Conservation (phyloP, 2,888 invertebrate species). For the Gonocerus acuteangulatus region DNA sequence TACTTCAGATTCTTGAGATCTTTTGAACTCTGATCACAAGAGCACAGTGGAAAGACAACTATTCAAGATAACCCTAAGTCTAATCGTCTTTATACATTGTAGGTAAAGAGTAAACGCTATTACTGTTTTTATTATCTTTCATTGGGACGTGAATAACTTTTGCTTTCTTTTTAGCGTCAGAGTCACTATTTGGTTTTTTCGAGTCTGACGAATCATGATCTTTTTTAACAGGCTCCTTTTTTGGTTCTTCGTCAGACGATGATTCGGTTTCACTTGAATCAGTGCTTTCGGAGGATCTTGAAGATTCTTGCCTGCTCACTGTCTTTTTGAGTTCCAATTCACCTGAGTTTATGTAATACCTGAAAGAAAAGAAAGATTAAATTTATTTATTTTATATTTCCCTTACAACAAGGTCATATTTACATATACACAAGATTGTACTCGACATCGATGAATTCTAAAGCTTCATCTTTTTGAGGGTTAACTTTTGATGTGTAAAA, state of each 20-base stretch:
- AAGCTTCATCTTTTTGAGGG: too few relatives aligned
- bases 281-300: background rate
- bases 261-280: slow-evolving; percentile 11
- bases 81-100: too few relatives aligned
- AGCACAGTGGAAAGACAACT: too few relatives aligned
- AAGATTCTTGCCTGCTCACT: background rate
- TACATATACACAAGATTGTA: too few relatives aligned
- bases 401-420: too few relatives aligned
- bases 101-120: background rate
- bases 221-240: slow-evolving; percentile 2
- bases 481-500: too few relatives aligned
- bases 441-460: too few relatives aligned
- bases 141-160: slow-evolving; percentile 15
- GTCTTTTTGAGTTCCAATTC: slow-evolving; percentile 17
- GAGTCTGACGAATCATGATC: slow-evolving; percentile 19
- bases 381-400: too few relatives aligned
- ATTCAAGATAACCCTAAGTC: too few relatives aligned
- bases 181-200: slow-evolving; percentile 8
- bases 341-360: slow-evolving; percentile 19
- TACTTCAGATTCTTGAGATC: too few relatives aligned
- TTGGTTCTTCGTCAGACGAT: slow-evolving; percentile 8
- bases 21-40: too few relatives aligned
- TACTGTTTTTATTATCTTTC: slow-evolving; percentile 5
- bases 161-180: slow-evolving; percentile 6
- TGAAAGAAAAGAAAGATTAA: background rate